A percentile compares a stretch with the other conserved stretches of the same genome.
Evolutionary conservation across 2,888 invertebrate species (phyloP).

Genomic region (Tillus elongatus): DNA sequence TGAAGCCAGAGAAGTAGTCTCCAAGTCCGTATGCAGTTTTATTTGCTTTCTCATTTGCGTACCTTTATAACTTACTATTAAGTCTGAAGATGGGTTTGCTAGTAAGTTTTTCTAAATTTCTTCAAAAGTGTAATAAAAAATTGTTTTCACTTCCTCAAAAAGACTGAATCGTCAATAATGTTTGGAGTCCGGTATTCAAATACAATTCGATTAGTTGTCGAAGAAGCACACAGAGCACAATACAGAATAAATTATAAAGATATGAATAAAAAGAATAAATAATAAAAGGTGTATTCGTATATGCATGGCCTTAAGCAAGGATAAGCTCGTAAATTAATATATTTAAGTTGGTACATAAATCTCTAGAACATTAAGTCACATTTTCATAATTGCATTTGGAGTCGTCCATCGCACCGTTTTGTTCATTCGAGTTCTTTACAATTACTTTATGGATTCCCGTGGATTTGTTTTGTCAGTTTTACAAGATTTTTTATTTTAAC

Average conservation of each 20-base stretch:
- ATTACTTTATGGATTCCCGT: conserved; percentile 18
- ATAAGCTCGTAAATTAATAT: conserved; percentile 42
- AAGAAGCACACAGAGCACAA: conserved; percentile 17
- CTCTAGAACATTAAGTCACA: conserved; percentile 42
- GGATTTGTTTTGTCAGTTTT: conserved; percentile 31
- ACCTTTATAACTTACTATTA: no score
- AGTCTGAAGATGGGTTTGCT: no score
- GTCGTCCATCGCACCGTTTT: conserved; percentile 19
- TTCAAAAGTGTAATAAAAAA: no score
- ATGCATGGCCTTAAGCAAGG: conserved; percentile 32
- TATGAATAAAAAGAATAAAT: conserved; percentile 22
- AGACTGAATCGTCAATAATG: no score
- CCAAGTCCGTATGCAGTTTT: no score
- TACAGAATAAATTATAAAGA: conserved; percentile 20
- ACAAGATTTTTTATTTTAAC: conserved; percentile 18
- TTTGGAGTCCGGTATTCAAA: no score
- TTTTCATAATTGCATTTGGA: conserved; percentile 43
- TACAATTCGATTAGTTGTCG: no score
- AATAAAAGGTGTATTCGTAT: conserved; percentile 24
- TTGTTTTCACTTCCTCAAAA: no score
- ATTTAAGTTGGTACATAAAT: conserved; percentile 42
- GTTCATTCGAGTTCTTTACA: conserved; percentile 5
- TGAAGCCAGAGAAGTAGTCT: no score
- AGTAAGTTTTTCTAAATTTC: no score
- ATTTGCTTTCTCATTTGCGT: no score